Evolutionary conservation across 2,888 invertebrate species (phyloP).

Genomic region (Campoplex capitator): DNA sequence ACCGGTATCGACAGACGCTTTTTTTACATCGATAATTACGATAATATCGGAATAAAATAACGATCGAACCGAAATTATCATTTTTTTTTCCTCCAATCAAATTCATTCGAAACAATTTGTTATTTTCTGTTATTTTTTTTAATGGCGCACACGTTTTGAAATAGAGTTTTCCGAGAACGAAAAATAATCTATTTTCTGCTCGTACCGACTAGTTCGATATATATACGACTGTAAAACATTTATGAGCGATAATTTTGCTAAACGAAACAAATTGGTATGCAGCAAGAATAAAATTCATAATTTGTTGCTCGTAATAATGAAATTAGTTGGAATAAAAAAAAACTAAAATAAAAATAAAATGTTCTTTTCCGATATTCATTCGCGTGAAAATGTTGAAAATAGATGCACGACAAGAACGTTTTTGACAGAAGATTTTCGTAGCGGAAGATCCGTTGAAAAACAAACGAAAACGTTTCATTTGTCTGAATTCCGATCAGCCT

Average conservation of each 20-base stretch:
- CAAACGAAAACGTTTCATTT: not conserved
- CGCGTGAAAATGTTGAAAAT: too few relatives aligned
- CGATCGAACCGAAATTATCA: constrained; percentile 3
- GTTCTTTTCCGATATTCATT: too few relatives aligned
- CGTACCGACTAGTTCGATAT: not conserved
- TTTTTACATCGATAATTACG: constrained; percentile 22
- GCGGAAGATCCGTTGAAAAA: not conserved
- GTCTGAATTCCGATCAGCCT: not conserved
- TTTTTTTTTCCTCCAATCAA: not conserved
- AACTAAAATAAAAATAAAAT: too few relatives aligned
- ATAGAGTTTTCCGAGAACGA: not conserved
- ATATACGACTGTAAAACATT: not conserved
- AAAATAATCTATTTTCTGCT: not conserved
- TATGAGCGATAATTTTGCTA: too few relatives aligned
- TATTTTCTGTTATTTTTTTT: constrained; percentile 2
- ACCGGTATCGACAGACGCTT: constrained; percentile 13
- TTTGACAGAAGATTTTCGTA: too few relatives aligned
- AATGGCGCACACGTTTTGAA: not conserved
- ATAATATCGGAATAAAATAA: constrained; percentile 28
- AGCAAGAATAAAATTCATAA: too few relatives aligned
- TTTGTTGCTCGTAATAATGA: too few relatives aligned
- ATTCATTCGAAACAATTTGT: not conserved
- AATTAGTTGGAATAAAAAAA: too few relatives aligned
- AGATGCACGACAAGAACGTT: too few relatives aligned
- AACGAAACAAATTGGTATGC: too few relatives aligned